Evolutionary conservation across 2,888 invertebrate genomes (phyloP).

Genomic region (Paralinhomoeus sp.): DNA sequence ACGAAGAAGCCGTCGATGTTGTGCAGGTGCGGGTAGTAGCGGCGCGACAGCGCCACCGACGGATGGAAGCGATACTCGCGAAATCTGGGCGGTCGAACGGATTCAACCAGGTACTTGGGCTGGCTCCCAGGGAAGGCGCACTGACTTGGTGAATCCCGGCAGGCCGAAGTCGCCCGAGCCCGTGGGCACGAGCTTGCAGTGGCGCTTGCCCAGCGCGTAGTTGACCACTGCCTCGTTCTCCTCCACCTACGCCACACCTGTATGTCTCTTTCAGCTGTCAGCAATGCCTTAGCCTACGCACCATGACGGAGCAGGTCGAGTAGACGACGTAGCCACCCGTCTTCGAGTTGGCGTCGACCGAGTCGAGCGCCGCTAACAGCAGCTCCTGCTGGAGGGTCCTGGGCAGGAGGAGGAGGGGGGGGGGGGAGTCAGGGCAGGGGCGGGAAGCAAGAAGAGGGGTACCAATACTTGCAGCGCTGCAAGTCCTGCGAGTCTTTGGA

Average conservation of each 20-base stretch:
- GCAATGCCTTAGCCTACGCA: too few species aligned
- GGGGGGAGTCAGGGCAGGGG: too few species aligned
- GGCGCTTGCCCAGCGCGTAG: constrained; percentile 67
- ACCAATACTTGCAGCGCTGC: constrained; percentile 9
- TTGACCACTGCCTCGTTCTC: constrained; percentile 96
- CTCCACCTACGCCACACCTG: constrained; percentile 43
- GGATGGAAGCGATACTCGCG: constrained; percentile 52
- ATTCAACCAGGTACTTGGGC: not conserved
- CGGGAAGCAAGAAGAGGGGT: too few species aligned
- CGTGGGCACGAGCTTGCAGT: constrained; percentile 70
- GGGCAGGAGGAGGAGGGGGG: too few species aligned
- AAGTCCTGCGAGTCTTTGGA: constrained; percentile 37
- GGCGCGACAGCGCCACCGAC: constrained; percentile 55
- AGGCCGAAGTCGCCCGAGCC: constrained; percentile 71
- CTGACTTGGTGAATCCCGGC: constrained; percentile 66
- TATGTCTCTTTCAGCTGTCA: too few species aligned
- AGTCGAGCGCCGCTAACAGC: constrained; percentile 83
- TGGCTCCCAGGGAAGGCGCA: not conserved
- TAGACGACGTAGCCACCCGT: constrained; percentile 88
- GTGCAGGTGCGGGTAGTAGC: constrained; percentile 91
- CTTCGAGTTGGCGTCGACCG: constrained; percentile 65
- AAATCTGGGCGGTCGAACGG: constrained; percentile 27
- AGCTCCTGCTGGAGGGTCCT: constrained; percentile 66
- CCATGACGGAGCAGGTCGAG: constrained; percentile 85
- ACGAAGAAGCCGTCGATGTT: constrained; percentile 99